phyloP scores from a whole-genome alignment of 2,888 invertebrate genomes.

The Aphidoletes aphidimyza region DNA sequence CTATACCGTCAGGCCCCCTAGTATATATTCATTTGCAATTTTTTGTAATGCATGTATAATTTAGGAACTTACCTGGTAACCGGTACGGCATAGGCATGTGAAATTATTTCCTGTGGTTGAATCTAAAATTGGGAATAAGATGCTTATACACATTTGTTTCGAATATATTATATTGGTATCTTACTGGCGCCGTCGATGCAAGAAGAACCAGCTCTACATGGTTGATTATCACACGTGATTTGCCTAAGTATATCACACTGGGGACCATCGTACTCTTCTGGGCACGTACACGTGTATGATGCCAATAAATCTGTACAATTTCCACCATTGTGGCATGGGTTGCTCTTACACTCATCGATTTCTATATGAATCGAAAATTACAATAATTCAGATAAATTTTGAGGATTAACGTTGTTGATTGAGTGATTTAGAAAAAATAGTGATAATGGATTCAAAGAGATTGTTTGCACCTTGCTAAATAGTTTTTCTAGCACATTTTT shows the following conservation, averaged over 20 bases:
- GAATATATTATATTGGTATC: slow-evolving; percentile 57
- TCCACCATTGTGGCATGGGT: slow-evolving; percentile 84
- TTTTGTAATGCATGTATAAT: too few relatives aligned
- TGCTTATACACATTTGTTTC: background rate
- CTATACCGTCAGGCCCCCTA: too few relatives aligned
- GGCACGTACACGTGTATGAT: slow-evolving; percentile 78
- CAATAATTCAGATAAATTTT: too few relatives aligned
- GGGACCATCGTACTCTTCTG: slow-evolving; percentile 78
- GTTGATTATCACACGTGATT: slow-evolving; percentile 80
- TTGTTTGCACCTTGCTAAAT: too few relatives aligned
- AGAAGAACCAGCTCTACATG: slow-evolving; percentile 77
- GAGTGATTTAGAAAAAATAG: too few relatives aligned
- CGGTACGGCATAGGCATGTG: slow-evolving; percentile 82
- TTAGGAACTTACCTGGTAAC: slow-evolving; percentile 62
- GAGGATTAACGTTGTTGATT: too few relatives aligned
- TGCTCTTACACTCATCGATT: slow-evolving; percentile 83
- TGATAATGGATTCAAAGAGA: too few relatives aligned
- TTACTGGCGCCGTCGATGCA: slow-evolving; percentile 75
- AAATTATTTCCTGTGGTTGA: slow-evolving; percentile 81
- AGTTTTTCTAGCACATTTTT: too few relatives aligned
- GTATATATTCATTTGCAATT: too few relatives aligned
- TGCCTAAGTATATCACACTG: slow-evolving; percentile 77
- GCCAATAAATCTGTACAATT: slow-evolving; percentile 79
- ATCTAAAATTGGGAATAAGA: slow-evolving; percentile 66
- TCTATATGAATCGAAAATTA: slow-evolving; percentile 65